Percentiles rank a stretch among this genome's conserved stretches.
phyloP scores from a whole-genome alignment of 2,888 invertebrate species.

The Rotaria sp. region DNA sequence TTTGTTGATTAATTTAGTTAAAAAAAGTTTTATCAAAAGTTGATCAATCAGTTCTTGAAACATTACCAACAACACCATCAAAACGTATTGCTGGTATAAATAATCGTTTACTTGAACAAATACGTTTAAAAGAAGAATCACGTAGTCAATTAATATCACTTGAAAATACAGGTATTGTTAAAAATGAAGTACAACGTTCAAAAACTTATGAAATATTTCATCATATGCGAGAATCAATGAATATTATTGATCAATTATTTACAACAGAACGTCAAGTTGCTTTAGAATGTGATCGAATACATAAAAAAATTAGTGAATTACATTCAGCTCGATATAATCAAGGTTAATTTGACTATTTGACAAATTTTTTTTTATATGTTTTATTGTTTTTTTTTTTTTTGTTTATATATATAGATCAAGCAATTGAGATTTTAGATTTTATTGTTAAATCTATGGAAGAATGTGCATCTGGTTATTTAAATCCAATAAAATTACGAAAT shows the following conservation, averaged over 20 bases:
- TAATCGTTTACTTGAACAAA: neutral
- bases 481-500: neutral
- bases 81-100: constrained; percentile 10
- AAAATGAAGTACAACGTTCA: neutral
- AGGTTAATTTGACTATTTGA: neutral
- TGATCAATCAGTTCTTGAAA: neutral
- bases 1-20: neutral
- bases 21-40: constrained; percentile 19
- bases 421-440: neutral
- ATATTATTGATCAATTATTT: neutral
- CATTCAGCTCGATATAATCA: neutral
- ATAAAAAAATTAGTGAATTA: neutral
- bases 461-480: neutral
- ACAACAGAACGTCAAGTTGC: constrained; percentile 30
- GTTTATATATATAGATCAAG: neutral
- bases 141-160: neutral
- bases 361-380: neutral
- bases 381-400: neutral
- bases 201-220: neutral
- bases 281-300: neutral
- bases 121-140: constrained; percentile 24
- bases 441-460: constrained; percentile 1
- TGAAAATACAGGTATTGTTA: neutral
- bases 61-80: neutral
- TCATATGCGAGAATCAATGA: neutral